Evolutionary conservation across 2,888 invertebrate species (phyloP).

Genomic region (Pasiphila rectangulata): DNA sequence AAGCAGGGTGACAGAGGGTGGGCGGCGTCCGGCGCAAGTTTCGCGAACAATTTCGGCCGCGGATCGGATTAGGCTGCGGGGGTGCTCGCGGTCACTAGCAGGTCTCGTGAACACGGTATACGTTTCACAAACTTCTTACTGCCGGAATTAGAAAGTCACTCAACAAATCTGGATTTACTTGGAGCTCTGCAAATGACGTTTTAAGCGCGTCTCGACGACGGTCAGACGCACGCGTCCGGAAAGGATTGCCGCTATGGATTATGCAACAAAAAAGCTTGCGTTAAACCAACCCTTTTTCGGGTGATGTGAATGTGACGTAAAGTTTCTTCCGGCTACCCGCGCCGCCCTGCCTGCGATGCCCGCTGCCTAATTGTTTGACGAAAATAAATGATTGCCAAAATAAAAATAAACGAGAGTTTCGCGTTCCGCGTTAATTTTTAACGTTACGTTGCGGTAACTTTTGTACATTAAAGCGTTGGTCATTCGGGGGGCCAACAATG

Average conservation of each 20-base stretch:
- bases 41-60: slow-evolving; percentile 60
- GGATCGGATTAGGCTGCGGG: slow-evolving; percentile 70
- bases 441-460: slow-evolving; percentile 58
- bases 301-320: slow-evolving; percentile 62
- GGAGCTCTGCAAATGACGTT: slow-evolving; percentile 68
- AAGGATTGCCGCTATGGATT: slow-evolving; percentile 57
- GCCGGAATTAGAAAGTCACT: slow-evolving; percentile 77
- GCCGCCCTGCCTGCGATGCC: slow-evolving; percentile 60
- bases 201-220: slow-evolving; percentile 56
- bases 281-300: slow-evolving; percentile 67
- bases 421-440: slow-evolving; percentile 71
- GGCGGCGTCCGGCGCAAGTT: slow-evolving; percentile 59
- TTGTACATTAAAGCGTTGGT: slow-evolving; percentile 48
- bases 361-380: slow-evolving; percentile 76
- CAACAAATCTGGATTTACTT: slow-evolving; percentile 76
- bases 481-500: slow-evolving; percentile 39
- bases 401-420: slow-evolving; percentile 76
- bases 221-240: slow-evolving; percentile 52
- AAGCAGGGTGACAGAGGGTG: slow-evolving; percentile 48
- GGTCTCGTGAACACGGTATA: slow-evolving; percentile 74
- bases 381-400: slow-evolving; percentile 78
- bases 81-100: slow-evolving; percentile 69
- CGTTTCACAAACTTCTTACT: slow-evolving; percentile 76
- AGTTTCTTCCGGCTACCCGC: slow-evolving; percentile 64
- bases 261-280: slow-evolving; percentile 69